Evolutionary conservation across 2,113 vertebrate species (phyloP), one percentile per base, ranked within the genome.

Genomic region (Scytalopus superciliaris): DNA sequence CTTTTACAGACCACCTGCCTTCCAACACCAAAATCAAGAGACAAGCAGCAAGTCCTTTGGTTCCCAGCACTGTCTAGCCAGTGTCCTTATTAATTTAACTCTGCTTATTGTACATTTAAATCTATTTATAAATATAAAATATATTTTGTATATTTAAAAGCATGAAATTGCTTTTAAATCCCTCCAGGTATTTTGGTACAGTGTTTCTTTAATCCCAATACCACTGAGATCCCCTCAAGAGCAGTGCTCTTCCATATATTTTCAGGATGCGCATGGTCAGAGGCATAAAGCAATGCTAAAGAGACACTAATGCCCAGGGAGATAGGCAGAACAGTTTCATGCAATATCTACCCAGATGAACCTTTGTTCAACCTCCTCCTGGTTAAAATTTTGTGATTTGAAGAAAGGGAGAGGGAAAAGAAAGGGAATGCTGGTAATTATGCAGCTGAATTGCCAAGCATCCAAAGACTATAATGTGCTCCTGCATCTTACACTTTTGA

Each of bases 221-320:
- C 37, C 7, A 22, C 25, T 17, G 39, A 75, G n/a, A 82, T 35
- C 24, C 17, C 49, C 28, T 25, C 52, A 73, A 24, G 14, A 56
- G 37, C 40, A 64, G 52, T 23, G n/a, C 31, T 85, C 37, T 10
- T 74, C 53, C 28, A 19, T 6, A 0, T 12, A 19, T 60, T 87
- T 39, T n/a, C 35, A 93, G 69, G 39, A 57, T 0, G 2, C 0
- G 1, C 12, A 5, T 3, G 21, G 45, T 33, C 2, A 0, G 55
- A 88, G 39, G 31, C 30, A 19, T 7, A 49, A 69, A 66, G 37
- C 64, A 64, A 14, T 21, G 25, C 45, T 57, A 5, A n/a, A 63
- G 83, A 84, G 35, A 24, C 31, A n/a, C 0, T 9, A 40, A 30
- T 42, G 66, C 39, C 50, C 3, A 11, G 28, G 19, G 49, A 59